Evolutionary conservation across 2,888 invertebrate genomes (phyloP), one percentile per base, ranked within the genome.

Genomic region (Disparrhopalites patrizii): DNA sequence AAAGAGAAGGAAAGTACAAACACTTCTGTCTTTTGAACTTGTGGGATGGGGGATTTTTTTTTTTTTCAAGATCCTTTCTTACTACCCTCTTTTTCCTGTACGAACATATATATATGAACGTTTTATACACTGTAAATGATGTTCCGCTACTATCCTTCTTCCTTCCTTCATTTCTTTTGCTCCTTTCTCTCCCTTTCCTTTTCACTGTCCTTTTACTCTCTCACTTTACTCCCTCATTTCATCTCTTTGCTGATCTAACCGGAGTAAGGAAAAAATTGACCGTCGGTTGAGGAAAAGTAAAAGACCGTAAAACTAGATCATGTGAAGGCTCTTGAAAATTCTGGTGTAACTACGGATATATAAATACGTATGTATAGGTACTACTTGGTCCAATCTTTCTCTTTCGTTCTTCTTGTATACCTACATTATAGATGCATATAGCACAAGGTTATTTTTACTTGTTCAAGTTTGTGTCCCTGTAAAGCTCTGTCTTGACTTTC

Each of bases 191-290:
- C 51, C 51, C 25, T 31, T 57, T 25, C 36, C 36, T 8, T 15
- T 36, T n/a, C n/a, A n/a, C n/a, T n/a, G n/a, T n/a, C n/a, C n/a
- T n/a, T n/a, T n/a, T n/a, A n/a, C 57, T 27, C 25, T 28, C 38
- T 28, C 25, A 20, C 36, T 36, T 30, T 23, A n/a, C 20, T 51
- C 51, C n/a, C 61, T 61, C 33, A 20, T 61, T 28, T 61, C 61
- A 51, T 52, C 52, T 52, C 61, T 52, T 61, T 61, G 51, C 51
- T 38, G 61, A 61, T 61, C 51, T 51, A 51, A 52, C 51, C n/a
- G n/a, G n/a, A n/a, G n/a, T n/a, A n/a, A 61, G 52, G 51, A 27
- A 52, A 61, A 61, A 61, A 61, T 61, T 61, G 61, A 61, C 61
- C 61, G 61, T 61, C 31, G 51, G 61, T 51, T 61, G 51, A 51